Conservation (phyloP, 53 echinoderm and acorn worm species). For the Zoroaster sp. region DNA sequence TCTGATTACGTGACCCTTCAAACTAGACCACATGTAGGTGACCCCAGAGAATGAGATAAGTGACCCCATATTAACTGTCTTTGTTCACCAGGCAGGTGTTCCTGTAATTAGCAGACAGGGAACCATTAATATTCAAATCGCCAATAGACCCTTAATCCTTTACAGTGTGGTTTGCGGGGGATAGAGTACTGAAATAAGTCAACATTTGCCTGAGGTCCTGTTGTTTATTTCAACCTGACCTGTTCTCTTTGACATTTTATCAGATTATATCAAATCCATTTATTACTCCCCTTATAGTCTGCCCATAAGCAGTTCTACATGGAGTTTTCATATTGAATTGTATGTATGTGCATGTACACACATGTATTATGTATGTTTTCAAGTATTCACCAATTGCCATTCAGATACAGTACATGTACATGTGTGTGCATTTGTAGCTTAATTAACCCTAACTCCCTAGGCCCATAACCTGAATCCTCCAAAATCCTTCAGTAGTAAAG, state of each 20-base stretch:
- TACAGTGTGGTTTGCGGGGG: background rate
- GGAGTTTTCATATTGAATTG: too few species aligned
- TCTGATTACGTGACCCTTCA: background rate
- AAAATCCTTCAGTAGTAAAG: too few species aligned
- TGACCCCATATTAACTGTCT: conserved; percentile 24
- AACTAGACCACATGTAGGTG: background rate
- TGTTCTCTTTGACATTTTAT: background rate
- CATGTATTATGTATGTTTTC: too few species aligned
- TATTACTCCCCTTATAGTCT: background rate
- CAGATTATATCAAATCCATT: conserved; percentile 14
- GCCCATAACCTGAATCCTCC: too few species aligned
- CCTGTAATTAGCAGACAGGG: conserved; percentile 7
- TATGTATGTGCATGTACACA: too few species aligned
- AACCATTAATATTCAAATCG: conserved; percentile 18
- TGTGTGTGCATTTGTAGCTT: too few species aligned
- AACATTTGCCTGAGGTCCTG: too few species aligned
- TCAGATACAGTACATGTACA: too few species aligned
- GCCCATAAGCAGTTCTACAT: background rate
- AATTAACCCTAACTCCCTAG: too few species aligned
- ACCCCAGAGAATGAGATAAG: background rate
- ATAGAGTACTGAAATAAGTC: too few species aligned
- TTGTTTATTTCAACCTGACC: too few species aligned
- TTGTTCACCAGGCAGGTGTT: conserved; percentile 46
- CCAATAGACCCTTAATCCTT: conserved; percentile 17
- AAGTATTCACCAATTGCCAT: too few species aligned